Evolutionary conservation across 2,113 vertebrate species (phyloP).

Genomic region (Scomber scombrus): DNA sequence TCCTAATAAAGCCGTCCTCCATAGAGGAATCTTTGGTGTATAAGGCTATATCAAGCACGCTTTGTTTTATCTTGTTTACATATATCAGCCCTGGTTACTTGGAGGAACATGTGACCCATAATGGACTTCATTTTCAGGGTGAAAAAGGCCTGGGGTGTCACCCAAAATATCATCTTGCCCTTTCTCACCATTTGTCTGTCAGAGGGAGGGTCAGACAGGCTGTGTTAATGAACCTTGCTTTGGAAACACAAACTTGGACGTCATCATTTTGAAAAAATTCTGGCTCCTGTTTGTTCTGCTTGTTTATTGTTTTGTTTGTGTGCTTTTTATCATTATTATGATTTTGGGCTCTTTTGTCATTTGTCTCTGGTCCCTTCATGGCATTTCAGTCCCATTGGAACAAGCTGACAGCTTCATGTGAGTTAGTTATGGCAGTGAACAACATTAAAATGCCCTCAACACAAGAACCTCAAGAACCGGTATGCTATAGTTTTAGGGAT

Average conservation of each 20-base stretch:
- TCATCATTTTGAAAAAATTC: not conserved
- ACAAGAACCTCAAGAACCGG: slow-evolving; percentile 59
- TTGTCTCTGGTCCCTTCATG: slow-evolving; percentile 7
- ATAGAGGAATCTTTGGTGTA: slow-evolving; percentile 47
- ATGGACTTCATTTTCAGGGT: slow-evolving; percentile 13
- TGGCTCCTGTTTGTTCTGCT: slow-evolving; percentile 33
- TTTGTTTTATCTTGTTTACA: slow-evolving; percentile 39
- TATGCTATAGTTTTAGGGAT: slow-evolving; percentile 39
- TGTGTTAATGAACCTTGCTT: slow-evolving; percentile 23
- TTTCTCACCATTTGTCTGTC: slow-evolving; percentile 43
- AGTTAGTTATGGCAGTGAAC: slow-evolving; percentile 16
- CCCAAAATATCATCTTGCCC: slow-evolving; percentile 28
- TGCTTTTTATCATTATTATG: slow-evolving; percentile 33
- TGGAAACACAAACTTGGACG: slow-evolving; percentile 31
- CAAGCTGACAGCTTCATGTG: slow-evolving; percentile 13
- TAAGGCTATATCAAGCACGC: not conserved
- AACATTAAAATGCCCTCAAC: slow-evolving; percentile 50
- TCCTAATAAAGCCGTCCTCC: slow-evolving; percentile 69
- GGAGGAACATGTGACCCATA: slow-evolving; percentile 4
- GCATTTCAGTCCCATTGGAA: slow-evolving; percentile 26
- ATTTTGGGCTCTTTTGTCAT: slow-evolving; percentile 23
- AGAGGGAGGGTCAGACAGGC: not conserved
- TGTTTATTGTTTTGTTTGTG: slow-evolving; percentile 61
- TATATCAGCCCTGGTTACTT: not conserved
- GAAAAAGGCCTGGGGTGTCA: slow-evolving; percentile 8